These are phyloP conservation scores for Andinoacara biseriatus DNA, from an alignment of 2,113 vertebrate species.

Conservation along the genomic window DNA sequence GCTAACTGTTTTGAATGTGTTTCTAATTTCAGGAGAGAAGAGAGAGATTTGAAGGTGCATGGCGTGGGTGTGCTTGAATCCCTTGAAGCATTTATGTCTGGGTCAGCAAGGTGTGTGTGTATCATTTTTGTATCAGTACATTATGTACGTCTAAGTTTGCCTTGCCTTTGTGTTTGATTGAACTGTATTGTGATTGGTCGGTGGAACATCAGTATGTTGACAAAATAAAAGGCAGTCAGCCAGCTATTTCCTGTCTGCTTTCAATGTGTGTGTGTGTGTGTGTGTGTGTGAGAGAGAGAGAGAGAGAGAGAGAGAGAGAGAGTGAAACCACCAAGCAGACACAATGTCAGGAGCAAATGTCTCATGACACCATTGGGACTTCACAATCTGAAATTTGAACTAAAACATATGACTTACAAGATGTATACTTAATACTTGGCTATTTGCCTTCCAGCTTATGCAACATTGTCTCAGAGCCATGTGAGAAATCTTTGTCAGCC, in stretches of 20 bases:
- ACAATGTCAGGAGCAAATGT: conserved; percentile 31
- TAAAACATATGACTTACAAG: conserved; percentile 23
- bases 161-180: conserved; percentile 45
- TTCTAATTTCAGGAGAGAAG: not conserved
- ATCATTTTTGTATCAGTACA: not conserved
- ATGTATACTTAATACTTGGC: not conserved
- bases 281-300: conserved; percentile 8
- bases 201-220: conserved; percentile 57
- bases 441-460: conserved; percentile 19
- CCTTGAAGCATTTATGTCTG: conserved; percentile 9
- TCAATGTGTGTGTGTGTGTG: not conserved
- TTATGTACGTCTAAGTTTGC: conserved; percentile 2
- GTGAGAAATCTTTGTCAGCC: conserved; percentile 1
- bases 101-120: conserved; percentile 3
- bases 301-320: not conserved
- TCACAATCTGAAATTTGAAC: conserved; percentile 34
- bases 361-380: conserved; percentile 58
- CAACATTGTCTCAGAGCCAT: conserved; percentile 2
- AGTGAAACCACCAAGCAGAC: conserved; percentile 43
- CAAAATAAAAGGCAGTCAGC: conserved; percentile 60
- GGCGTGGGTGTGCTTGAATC: not conserved
- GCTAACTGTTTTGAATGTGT: not conserved
- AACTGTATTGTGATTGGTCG: conserved; percentile 41
- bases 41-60: not conserved
- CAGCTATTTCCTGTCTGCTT: conserved; percentile 55